Evolutionary conservation across 1,140 invertebrate genomes (phyloP).

Genomic region (Apocrypta bakeri): DNA sequence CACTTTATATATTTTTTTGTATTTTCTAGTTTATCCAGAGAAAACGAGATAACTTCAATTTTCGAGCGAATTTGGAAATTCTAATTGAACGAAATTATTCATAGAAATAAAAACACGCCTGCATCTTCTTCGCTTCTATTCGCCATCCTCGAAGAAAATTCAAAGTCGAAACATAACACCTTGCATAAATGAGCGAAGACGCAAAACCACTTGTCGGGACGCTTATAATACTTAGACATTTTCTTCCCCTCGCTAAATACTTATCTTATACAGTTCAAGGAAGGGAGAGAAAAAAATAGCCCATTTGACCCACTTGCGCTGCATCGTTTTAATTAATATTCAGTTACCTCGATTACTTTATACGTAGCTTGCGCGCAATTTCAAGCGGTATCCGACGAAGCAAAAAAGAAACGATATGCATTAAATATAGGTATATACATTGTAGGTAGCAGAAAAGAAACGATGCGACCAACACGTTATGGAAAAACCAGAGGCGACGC

Average conservation of each 20-base stretch:
- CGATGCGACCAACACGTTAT: not conserved
- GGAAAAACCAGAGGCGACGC: not conserved
- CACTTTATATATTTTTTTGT: too few relatives aligned
- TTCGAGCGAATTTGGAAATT: not conserved
- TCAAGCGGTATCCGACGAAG: not conserved
- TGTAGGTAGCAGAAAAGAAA: too few relatives aligned
- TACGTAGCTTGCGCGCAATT: conserved; percentile 22
- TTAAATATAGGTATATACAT: too few relatives aligned
- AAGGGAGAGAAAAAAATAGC: not conserved
- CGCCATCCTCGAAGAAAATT: not conserved
- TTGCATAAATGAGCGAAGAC: not conserved
- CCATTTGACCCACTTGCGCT: not conserved
- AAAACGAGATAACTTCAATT: too few relatives aligned
- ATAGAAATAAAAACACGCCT: not conserved
- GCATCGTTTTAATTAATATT: conserved; percentile 15
- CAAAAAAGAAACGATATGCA: not conserved
- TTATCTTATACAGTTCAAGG: not conserved
- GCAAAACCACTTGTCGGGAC: not conserved
- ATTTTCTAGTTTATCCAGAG: too few relatives aligned
- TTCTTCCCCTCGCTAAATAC: not conserved
- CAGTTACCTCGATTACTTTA: not conserved
- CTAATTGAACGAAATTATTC: not conserved
- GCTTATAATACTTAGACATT: not conserved
- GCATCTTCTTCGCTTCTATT: too few relatives aligned
- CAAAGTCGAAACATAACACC: not conserved